A percentile compares a stretch with the other conserved stretches of the same genome.
Conservation (phyloP, 2,888 invertebrate species). For the Ormyrus rosae region DNA sequence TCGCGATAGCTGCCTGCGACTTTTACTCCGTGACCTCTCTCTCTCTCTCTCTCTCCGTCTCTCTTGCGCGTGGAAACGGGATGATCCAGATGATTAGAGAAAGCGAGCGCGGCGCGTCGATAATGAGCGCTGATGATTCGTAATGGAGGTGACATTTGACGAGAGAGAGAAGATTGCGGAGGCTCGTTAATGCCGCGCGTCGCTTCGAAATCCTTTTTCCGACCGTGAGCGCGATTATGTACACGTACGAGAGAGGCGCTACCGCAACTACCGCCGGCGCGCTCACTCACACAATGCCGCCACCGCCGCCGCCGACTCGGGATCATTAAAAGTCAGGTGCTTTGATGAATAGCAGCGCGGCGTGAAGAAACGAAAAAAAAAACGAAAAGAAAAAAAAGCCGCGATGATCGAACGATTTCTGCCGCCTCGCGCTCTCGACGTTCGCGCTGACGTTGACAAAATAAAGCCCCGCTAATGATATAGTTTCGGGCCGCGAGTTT, state of each 20-base stretch:
- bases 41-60: too few species aligned
- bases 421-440: neutral
- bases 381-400: neutral
- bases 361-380: neutral
- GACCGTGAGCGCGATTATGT: slow-evolving; percentile 36
- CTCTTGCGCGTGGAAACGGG: neutral
- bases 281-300: neutral
- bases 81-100: slow-evolving; percentile 53
- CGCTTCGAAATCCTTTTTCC: slow-evolving; percentile 31
- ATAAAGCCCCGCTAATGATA: slow-evolving; percentile 32
- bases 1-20: slow-evolving; percentile 3
- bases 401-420: slow-evolving; percentile 36
- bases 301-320: slow-evolving; percentile 15
- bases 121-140: slow-evolving; percentile 51
- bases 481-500: slow-evolving; percentile 11
- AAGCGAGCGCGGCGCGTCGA: slow-evolving; percentile 43
- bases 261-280: neutral
- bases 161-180: slow-evolving; percentile 32
- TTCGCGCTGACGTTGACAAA: neutral
- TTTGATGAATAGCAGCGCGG: slow-evolving; percentile 34
- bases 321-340: slow-evolving; percentile 49
- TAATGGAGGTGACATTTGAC: slow-evolving; percentile 52
- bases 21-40: slow-evolving; percentile 53
- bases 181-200: slow-evolving; percentile 35
- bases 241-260: neutral